phyloP scores from a whole-genome alignment of 2,113 vertebrate species.

The Scophthalmus maximus region DNA sequence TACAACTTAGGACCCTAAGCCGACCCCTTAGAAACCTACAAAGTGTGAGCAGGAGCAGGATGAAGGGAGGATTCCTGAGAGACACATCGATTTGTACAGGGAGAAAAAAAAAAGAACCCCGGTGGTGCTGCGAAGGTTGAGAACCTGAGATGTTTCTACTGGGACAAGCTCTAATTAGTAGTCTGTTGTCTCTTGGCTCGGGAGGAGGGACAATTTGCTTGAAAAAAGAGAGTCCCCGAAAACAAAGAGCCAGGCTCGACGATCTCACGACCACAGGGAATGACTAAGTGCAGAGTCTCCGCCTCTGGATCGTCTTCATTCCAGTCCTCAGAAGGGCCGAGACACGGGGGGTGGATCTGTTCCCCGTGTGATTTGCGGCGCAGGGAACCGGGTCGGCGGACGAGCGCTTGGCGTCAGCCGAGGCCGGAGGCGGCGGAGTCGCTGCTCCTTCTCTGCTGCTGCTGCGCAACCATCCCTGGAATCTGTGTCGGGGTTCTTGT shows the following conservation, averaged over 20 bases:
- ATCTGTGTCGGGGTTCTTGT: background rate
- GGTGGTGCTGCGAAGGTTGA: background rate
- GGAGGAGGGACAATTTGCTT: too few species aligned
- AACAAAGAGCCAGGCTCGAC: too few species aligned
- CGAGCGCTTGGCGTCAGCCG: constrained; percentile 48
- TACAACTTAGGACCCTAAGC: too few species aligned
- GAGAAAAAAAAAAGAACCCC: too few species aligned
- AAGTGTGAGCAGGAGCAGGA: background rate
- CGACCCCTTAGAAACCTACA: background rate
- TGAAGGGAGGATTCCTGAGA: background rate
- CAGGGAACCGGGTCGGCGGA: constrained; percentile 61
- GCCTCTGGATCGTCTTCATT: background rate
- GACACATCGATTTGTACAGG: background rate
- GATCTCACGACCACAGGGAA: constrained; percentile 13
- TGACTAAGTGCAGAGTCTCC: background rate
- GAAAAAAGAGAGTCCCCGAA: too few species aligned
- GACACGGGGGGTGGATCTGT: background rate
- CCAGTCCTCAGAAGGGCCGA: background rate
- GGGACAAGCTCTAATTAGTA: background rate
- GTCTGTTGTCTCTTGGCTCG: background rate
- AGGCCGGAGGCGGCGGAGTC: too few species aligned
- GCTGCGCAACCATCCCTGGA: constrained; percentile 35
- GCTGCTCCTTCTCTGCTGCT: too few species aligned
- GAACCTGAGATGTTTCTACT: background rate
- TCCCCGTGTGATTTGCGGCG: constrained; percentile 23